Percentiles rank a stretch among this genome's conserved stretches.
phyloP scores from a whole-genome alignment of 1,140 invertebrate genomes.

The Helicoverpa zea region DNA sequence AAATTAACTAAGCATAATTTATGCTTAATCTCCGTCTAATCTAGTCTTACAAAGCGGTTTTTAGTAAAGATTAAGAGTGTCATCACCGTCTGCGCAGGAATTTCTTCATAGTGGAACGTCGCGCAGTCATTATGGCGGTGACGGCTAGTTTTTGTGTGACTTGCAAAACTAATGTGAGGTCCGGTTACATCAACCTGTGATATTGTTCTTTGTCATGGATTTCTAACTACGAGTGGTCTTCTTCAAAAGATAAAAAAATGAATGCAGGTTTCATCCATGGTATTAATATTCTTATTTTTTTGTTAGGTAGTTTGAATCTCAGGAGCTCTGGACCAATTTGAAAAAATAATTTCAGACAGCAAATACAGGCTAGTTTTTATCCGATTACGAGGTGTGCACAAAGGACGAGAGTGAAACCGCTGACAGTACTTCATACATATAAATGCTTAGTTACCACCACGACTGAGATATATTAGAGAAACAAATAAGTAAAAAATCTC shows the following conservation, averaged over 20 bases:
- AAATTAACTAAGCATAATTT: too few relatives aligned
- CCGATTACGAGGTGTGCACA: too few relatives aligned
- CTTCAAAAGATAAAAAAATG: too few relatives aligned
- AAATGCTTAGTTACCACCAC: too few relatives aligned
- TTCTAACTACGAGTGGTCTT: neutral
- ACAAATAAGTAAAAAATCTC: neutral
- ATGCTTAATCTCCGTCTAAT: neutral
- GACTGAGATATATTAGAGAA: neutral
- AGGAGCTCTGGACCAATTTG: too few relatives aligned
- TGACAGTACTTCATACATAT: too few relatives aligned
- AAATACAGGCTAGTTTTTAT: too few relatives aligned
- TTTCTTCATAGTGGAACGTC: neutral
- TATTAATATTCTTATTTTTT: too few relatives aligned
- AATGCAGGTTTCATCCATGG: too few relatives aligned
- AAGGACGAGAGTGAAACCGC: too few relatives aligned
- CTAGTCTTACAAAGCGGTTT: neutral
- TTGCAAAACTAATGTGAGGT: conserved; percentile 18
- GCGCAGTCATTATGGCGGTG: conserved; percentile 26
- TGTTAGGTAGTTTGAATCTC: too few relatives aligned
- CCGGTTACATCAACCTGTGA: conserved; percentile 17
- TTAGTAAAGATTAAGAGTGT: neutral
- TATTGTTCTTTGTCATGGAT: neutral
- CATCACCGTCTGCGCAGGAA: conserved; percentile 19
- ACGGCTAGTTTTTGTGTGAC: conserved; percentile 31
- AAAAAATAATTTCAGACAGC: too few relatives aligned